Evolutionary conservation across 2,797 vertebrate genomes (phyloP).

Genomic region (Heteromormyrus szaboi): DNA sequence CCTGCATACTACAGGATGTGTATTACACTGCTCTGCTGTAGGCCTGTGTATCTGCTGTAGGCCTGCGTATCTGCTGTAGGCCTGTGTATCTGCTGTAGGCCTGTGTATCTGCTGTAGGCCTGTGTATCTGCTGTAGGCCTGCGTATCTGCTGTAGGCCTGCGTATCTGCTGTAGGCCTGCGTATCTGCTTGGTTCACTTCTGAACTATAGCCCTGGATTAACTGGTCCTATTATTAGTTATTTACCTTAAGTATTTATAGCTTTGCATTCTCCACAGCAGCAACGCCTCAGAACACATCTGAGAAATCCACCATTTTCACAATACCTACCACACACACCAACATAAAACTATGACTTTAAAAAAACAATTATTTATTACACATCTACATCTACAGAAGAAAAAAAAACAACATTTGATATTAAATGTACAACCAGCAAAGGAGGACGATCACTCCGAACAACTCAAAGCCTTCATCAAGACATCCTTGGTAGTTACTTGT

Average conservation of each 20-base stretch:
- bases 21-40: neutral
- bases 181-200: neutral
- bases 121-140: neutral
- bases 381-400: neutral
- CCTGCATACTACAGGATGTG: neutral
- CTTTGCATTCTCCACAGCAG: neutral
- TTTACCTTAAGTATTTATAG: neutral
- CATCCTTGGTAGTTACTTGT: constrained; percentile 8
- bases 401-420: neutral
- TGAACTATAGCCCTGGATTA: neutral
- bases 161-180: neutral
- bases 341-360: neutral
- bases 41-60: no score
- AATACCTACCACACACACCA: neutral
- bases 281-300: neutral
- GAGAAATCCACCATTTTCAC: neutral
- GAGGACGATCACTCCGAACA: neutral
- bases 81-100: neutral
- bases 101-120: neutral
- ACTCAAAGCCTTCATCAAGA: neutral
- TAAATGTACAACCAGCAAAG: neutral
- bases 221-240: neutral
- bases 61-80: neutral
- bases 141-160: neutral
- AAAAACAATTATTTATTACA: neutral